Evolutionary conservation across 2,113 vertebrate species (phyloP), one percentile per base, ranked within the genome.

Genomic region (Phalacrocorax carbo): DNA sequence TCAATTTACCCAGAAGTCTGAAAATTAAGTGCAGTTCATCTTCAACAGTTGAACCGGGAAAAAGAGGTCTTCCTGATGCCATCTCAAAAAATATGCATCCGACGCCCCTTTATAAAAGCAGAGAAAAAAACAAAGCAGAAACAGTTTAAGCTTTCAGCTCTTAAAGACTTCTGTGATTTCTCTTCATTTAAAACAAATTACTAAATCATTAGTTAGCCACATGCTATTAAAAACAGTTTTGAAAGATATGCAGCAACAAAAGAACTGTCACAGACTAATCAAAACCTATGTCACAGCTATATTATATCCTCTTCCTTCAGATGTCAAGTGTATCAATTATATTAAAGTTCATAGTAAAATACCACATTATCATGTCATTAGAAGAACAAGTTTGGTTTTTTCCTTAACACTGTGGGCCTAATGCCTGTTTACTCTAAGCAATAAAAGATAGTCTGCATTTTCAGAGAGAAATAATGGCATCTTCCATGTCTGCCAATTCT

Each of bases 41-140:
- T 98, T 99, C 99, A 85, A 99, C 99, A 7, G 99, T 99, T 5
- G 99, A 99, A 90, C 99, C 99, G 70, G 99, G 99, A 97, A 99
- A 99, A 36, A 99, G 98, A 54, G 99, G 99, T 97, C 99, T 99
- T 98, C 99, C 99, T 84, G 99, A 99, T 92, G 99, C 99, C 99
- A 99, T 99, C 98, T 99, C 99, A 94, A 99, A 99, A 98, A 99
- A 99, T 98, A 99, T 99, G 97, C 99, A 99, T 61, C 99, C 99
- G 13, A 99, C 99, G 1, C 99, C 99, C 99, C 99, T 99, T 97
- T 60, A 94, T 46, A 82, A 88, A 95, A 49, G 88, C 51, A 90
- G 87, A 88, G 69, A 29, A 87, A 76, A 91, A 79, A 48, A 69
- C 13, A 72, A 60, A 94, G 83, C n/a, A 68, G 46, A 92, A 62